Evolutionary conservation across 2,888 invertebrate genomes (phyloP).

Genomic region (Caenorhabditis parvicauda): DNA sequence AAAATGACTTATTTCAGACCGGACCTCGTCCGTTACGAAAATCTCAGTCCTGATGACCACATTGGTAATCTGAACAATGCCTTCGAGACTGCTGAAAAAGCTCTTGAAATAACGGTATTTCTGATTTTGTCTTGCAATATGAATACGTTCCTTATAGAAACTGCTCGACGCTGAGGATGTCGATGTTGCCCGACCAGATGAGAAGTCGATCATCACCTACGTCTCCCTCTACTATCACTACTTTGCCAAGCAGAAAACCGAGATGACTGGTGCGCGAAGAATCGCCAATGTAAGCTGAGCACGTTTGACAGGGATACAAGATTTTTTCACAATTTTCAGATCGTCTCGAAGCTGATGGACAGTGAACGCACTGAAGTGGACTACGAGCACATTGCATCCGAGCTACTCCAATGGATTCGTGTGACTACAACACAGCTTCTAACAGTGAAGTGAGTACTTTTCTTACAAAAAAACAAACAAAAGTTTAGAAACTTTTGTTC

Average conservation of each 20-base stretch:
- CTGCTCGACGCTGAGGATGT: constrained; percentile 95
- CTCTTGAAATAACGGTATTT: constrained; percentile 82
- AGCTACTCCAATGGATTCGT: constrained; percentile 89
- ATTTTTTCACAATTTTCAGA: constrained; percentile 69
- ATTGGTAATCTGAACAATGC: constrained; percentile 96
- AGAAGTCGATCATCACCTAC: constrained; percentile 97
- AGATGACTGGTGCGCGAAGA: constrained; percentile 91
- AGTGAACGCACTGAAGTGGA: constrained; percentile 85
- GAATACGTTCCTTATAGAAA: constrained; percentile 10
- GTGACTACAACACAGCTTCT: too few species aligned
- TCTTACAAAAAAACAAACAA: too few species aligned
- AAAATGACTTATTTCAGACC: too few species aligned
- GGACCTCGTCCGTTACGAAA: constrained; percentile 76
- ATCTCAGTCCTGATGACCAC: constrained; percentile 78
- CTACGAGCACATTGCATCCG: constrained; percentile 81
- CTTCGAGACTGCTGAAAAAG: constrained; percentile 87
- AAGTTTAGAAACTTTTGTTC: too few species aligned
- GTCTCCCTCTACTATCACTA: constrained; percentile 98
- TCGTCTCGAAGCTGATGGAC: constrained; percentile 92
- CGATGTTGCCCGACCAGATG: constrained; percentile 74
- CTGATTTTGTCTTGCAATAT: background rate
- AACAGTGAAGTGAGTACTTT: too few species aligned
- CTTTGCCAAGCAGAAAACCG: constrained; percentile 97
- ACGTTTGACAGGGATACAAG: background rate
- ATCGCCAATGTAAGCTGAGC: constrained; percentile 87